Evolutionary conservation across 2,113 vertebrate genomes (phyloP).

Genomic region (Etheostoma spectabile): DNA sequence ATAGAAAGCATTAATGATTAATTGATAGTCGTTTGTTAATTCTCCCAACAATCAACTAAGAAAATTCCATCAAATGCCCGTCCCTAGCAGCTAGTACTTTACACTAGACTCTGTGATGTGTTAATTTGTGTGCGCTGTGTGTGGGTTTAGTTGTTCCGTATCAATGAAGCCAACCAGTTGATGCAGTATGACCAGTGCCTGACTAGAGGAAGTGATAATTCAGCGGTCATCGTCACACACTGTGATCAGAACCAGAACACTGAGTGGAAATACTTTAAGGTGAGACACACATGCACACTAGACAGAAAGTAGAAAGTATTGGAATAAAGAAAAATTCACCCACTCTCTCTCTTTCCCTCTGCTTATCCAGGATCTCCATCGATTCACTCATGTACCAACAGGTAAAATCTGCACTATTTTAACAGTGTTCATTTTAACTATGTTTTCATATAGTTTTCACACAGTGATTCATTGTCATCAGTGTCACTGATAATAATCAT

Average conservation of each 20-base stretch:
- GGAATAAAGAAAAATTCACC: not conserved
- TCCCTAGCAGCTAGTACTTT: not conserved
- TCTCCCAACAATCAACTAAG: no score
- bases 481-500: not conserved
- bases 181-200: slow-evolving; percentile 99
- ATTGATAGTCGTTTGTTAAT: no score
- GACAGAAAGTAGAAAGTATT: not conserved
- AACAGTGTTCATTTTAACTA: not conserved
- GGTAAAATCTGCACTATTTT: slow-evolving; percentile 84
- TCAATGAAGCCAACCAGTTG: slow-evolving; percentile 96
- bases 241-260: slow-evolving; percentile 92
- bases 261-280: slow-evolving; percentile 98
- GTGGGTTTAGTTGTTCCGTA: slow-evolving; percentile 91
- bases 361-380: slow-evolving; percentile 89
- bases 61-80: no score
- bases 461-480: not conserved
- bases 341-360: not conserved
- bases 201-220: slow-evolving; percentile 88
- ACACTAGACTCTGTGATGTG: not conserved
- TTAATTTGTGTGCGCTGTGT: not conserved
- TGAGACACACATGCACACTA: slow-evolving; percentile 69
- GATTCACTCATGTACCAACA: slow-evolving; percentile 90
- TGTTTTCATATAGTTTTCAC: not conserved
- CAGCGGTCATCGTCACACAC: slow-evolving; percentile 91
- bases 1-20: no score